Evolutionary conservation across 1,140 invertebrate species (phyloP).

Genomic region (Drosophila nannoptera): DNA sequence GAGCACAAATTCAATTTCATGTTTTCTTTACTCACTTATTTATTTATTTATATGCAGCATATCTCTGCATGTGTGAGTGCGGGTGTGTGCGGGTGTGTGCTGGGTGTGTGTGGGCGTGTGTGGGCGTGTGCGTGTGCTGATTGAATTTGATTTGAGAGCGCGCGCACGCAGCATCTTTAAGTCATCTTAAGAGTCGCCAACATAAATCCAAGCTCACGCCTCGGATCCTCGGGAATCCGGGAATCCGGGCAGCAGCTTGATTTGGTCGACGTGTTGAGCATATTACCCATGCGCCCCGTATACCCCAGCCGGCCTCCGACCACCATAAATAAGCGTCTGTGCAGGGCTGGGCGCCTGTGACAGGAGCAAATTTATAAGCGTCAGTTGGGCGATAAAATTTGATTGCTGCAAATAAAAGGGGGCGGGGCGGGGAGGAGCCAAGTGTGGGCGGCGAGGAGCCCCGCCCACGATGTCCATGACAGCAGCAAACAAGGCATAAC

Average conservation of each 20-base stretch:
- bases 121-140: conserved; percentile 32
- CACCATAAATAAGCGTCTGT: conserved; percentile 67
- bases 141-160: conserved; percentile 62
- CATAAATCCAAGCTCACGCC: conserved; percentile 9
- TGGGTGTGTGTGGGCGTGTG: conserved; percentile 22
- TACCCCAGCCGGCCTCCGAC: not conserved
- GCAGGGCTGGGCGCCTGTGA: conserved; percentile 48
- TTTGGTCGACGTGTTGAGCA: conserved; percentile 58
- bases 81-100: conserved; percentile 14
- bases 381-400: conserved; percentile 72
- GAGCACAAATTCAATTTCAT: conserved; percentile 62
- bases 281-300: conserved; percentile 61
- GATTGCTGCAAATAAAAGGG: conserved; percentile 66
- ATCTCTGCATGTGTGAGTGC: not conserved
- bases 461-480: conserved; percentile 10
- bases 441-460: not conserved
- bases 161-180: conserved; percentile 36
- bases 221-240: conserved; percentile 8
- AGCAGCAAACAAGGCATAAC: conserved; percentile 9
- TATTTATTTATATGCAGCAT: conserved; percentile 13
- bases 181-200: conserved; percentile 9
- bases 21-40: conserved; percentile 49
- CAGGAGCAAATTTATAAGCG: conserved; percentile 68
- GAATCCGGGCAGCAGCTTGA: conserved; percentile 7
- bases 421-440: not conserved